Conservation (phyloP, 2,888 invertebrate genomes). For the Nezara viridula region DNA sequence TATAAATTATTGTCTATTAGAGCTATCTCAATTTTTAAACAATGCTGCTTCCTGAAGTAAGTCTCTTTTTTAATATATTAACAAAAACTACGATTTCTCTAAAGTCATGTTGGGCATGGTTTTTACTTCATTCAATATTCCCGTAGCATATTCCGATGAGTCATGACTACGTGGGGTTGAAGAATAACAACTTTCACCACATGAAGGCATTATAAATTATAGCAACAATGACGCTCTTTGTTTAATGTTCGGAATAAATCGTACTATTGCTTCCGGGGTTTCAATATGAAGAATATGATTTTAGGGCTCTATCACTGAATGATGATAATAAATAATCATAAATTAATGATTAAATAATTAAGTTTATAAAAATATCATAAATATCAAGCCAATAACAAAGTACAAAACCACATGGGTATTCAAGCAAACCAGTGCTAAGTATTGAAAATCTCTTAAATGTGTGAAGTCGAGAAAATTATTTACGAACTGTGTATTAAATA, state of each 20-base stretch:
- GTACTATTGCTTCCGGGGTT: not conserved
- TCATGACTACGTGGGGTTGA: slow-evolving; percentile 14
- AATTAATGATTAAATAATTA: too few relatives aligned
- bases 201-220: not conserved
- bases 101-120: not conserved
- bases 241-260: not conserved
- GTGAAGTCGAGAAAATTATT: too few relatives aligned
- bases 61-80: not conserved
- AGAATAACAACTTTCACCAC: slow-evolving; percentile 15
- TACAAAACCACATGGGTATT: too few relatives aligned
- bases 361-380: too few relatives aligned
- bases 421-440: too few relatives aligned
- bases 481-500: too few relatives aligned
- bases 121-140: not conserved
- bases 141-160: slow-evolving; percentile 8
- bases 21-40: not conserved
- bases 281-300: too few relatives aligned
- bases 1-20: too few relatives aligned
- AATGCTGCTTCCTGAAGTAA: not conserved
- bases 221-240: not conserved
- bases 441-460: too few relatives aligned
- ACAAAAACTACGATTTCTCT: not conserved
- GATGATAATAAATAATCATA: too few relatives aligned
- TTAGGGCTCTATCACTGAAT: too few relatives aligned
- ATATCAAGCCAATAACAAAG: too few relatives aligned